These are phyloP conservation scores for Thaleichthys pacificus DNA, from an alignment of 2,797 vertebrate genomes.

Conservation along the genomic window DNA sequence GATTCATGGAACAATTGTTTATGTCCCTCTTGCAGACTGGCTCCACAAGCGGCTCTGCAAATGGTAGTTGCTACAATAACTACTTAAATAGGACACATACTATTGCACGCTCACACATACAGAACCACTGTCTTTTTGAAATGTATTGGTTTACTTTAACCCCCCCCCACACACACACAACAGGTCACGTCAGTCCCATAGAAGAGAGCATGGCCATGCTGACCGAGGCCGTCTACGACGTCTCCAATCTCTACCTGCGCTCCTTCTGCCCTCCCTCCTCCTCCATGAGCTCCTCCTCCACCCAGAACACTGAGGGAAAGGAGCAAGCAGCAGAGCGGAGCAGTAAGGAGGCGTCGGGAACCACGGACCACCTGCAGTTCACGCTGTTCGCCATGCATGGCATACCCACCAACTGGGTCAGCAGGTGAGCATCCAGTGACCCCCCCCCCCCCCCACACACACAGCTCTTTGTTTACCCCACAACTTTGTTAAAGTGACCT, in stretches of 20 bases:
- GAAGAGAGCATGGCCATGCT: slow-evolving; percentile 81
- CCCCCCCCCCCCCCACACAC: background rate
- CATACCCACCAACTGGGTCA: slow-evolving; percentile 88
- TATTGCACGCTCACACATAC: background rate
- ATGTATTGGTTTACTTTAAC: background rate
- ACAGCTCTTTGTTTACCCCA: background rate
- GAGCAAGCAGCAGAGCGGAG: slow-evolving; percentile 50
- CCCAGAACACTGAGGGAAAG: slow-evolving; percentile 22
- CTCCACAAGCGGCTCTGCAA: slow-evolving; percentile 65
- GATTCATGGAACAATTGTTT: slow-evolving; percentile 22
- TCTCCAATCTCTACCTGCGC: slow-evolving; percentile 83
- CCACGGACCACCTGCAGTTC: slow-evolving; percentile 92
- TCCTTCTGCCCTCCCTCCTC: slow-evolving; percentile 72
- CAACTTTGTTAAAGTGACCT: no score
- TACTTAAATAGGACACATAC: background rate
- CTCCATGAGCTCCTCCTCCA: slow-evolving; percentile 55
- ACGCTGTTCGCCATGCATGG: slow-evolving; percentile 91
- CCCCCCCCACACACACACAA: background rate
- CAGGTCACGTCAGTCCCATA: slow-evolving; percentile 78
- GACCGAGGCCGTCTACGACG: slow-evolving; percentile 84
- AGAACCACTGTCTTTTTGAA: background rate
- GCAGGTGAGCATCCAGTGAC: slow-evolving; percentile 77
- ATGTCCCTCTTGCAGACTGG: slow-evolving; percentile 61
- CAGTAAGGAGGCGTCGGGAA: slow-evolving; percentile 85
- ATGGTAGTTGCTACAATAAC: slow-evolving; percentile 66